phyloP scores from a whole-genome alignment of 2,113 vertebrate species.

The Micronycteris hirsuta region DNA sequence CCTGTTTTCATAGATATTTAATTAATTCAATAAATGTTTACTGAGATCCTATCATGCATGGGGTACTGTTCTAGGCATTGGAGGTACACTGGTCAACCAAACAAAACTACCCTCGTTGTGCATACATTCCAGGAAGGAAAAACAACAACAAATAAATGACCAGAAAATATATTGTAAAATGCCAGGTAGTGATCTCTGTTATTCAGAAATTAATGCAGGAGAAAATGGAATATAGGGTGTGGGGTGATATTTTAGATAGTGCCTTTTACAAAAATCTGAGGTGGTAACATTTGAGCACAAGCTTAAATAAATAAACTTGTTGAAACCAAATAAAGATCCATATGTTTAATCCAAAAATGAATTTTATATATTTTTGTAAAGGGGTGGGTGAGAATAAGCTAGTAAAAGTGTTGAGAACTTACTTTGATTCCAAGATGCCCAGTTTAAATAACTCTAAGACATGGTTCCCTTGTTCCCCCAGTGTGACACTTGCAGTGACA shows the following conservation, averaged over 20 bases:
- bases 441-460: neutral
- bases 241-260: neutral
- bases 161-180: neutral
- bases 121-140: neutral
- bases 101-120: neutral
- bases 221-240: neutral
- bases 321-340: neutral
- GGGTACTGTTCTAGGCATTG: neutral
- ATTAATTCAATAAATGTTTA: constrained; percentile 33
- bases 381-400: neutral
- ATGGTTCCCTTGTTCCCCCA: neutral
- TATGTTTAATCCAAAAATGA: neutral
- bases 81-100: neutral
- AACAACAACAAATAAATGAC: neutral
- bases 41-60: neutral
- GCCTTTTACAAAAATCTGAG: neutral
- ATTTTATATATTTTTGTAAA: neutral
- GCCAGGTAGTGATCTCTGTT: neutral
- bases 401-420: neutral
- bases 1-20: constrained; percentile 48
- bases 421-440: neutral
- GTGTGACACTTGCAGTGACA: neutral
- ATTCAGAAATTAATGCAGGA: neutral
- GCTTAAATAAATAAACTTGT: neutral
- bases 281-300: neutral